Conservation (phyloP, 1,140 invertebrate genomes). For the Tetraneura akinire region DNA sequence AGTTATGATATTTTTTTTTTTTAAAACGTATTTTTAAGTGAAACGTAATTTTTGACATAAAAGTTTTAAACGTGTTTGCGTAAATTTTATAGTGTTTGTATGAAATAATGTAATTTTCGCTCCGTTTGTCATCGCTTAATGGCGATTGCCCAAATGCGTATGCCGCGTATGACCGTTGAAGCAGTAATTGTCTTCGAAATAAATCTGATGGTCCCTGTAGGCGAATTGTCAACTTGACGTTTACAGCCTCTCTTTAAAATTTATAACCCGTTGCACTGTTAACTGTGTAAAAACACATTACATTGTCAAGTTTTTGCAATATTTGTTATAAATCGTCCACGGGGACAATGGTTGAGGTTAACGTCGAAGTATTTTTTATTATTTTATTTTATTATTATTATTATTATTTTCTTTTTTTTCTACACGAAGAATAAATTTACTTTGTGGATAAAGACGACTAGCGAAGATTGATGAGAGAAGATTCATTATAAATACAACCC, state of each 20-base stretch:
- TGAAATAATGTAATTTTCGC: neutral
- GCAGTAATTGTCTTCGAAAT: slow-evolving; percentile 24
- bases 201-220: slow-evolving; percentile 37
- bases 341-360: slow-evolving; percentile 17
- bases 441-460: neutral
- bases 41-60: too few species aligned
- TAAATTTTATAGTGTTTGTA: neutral
- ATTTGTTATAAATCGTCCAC: slow-evolving; percentile 33
- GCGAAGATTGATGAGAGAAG: neutral
- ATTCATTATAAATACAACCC: neutral
- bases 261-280: slow-evolving; percentile 30
- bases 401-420: too few species aligned
- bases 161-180: slow-evolving; percentile 7
- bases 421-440: neutral
- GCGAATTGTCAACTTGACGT: slow-evolving; percentile 33
- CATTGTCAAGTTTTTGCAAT: slow-evolving; percentile 28
- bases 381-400: too few species aligned
- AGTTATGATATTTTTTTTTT: too few species aligned
- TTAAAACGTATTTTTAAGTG: too few species aligned
- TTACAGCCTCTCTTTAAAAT: slow-evolving; percentile 34
- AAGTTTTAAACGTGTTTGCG: neutral
- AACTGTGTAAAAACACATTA: slow-evolving; percentile 23
- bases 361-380: neutral
- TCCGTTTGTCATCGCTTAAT: slow-evolving; percentile 15
- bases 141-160: neutral